These are phyloP conservation scores for Latrodectus elegans DNA, from an alignment of 2,888 invertebrate genomes.

Conservation along the genomic window DNA sequence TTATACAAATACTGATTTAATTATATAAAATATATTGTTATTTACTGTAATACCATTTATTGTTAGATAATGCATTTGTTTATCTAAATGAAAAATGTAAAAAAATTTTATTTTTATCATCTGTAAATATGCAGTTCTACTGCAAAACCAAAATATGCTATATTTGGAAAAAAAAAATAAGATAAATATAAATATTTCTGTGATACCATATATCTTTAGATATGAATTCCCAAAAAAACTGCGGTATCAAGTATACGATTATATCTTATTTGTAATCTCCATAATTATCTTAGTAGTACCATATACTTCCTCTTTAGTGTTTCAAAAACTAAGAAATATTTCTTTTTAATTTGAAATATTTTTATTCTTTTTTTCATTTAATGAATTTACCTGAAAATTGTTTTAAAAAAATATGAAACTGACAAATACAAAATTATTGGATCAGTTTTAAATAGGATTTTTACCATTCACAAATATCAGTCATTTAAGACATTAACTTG, in stretches of 20 bases:
- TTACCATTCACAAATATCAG: too few species aligned
- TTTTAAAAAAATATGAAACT: too few species aligned
- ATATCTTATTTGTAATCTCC: conserved; percentile 4
- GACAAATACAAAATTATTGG: too few species aligned
- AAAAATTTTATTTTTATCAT: not conserved
- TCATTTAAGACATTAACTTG: too few species aligned
- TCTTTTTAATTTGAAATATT: not conserved
- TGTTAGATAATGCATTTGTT: not conserved
- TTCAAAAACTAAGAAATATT: not conserved
- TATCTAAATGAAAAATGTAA: not conserved
- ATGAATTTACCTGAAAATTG: too few species aligned
- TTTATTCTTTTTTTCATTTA: too few species aligned
- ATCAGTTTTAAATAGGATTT: too few species aligned
- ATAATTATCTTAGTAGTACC: conserved; percentile 6
- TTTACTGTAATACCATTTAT: not conserved
- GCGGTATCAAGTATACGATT: conserved; percentile 18
- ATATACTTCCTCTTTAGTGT: not conserved
- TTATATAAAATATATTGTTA: not conserved
- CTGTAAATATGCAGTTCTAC: conserved; percentile 25
- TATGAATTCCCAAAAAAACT: conserved; percentile 1
- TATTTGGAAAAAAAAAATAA: conserved; percentile 32
- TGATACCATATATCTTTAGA: conserved; percentile 38
- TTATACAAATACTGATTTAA: not conserved
- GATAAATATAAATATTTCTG: conserved; percentile 22
- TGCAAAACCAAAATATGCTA: conserved; percentile 27